Conservation (phyloP, 2,888 invertebrate genomes). For the Ceriagrion tenellum region DNA sequence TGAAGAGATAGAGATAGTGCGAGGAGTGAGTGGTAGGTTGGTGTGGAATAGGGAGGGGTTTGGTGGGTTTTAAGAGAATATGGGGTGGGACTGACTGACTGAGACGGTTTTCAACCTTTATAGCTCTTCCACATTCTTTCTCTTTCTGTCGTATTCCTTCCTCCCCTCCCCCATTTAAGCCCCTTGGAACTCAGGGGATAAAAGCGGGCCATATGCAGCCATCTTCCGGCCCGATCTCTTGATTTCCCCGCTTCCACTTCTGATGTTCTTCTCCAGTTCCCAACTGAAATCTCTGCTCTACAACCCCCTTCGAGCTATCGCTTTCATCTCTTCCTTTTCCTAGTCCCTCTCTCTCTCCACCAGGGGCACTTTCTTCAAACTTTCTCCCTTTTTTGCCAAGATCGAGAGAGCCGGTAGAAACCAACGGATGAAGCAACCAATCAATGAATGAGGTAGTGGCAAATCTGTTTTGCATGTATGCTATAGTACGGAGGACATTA, state of each 20-base stretch:
- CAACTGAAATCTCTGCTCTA: background rate
- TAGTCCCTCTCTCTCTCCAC: background rate
- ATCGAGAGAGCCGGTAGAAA: too few species aligned
- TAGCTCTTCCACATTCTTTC: background rate
- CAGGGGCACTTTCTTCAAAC: background rate
- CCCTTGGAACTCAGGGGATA: background rate
- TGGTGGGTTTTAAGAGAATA: background rate
- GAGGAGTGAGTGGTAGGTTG: background rate
- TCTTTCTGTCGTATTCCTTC: background rate
- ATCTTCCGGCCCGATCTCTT: background rate
- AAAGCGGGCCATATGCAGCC: background rate
- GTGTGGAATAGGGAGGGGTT: too few species aligned
- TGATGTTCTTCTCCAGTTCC: background rate
- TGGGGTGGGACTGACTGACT: background rate
- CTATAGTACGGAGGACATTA: too few species aligned
- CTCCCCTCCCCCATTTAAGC: background rate
- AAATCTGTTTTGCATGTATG: too few species aligned
- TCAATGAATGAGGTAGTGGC: too few species aligned
- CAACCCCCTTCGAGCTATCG: background rate
- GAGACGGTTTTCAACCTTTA: background rate
- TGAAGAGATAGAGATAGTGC: background rate
- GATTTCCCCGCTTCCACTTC: background rate
- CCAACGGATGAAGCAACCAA: too few species aligned
- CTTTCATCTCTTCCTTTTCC: conserved; percentile 5
- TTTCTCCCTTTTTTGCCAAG: background rate